Percentiles rank a stretch among this genome's conserved stretches.
These are phyloP conservation scores for Caenorhabditis tropicalis DNA, from an alignment of 1,140 invertebrate species.

Conservation along the genomic window DNA sequence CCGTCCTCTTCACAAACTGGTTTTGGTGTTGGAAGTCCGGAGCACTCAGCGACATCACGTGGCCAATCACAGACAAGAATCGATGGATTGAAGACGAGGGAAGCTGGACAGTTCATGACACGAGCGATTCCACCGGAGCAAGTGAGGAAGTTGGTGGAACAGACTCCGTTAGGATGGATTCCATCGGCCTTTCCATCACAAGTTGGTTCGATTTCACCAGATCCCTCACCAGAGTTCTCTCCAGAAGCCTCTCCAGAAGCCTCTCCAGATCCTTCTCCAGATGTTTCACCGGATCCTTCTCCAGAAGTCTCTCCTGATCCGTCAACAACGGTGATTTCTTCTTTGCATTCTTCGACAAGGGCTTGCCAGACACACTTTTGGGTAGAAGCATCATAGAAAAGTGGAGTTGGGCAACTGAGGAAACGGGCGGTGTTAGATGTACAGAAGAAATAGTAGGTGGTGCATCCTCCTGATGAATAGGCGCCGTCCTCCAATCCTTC, in stretches of 20 bases:
- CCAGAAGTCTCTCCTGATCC: background rate
- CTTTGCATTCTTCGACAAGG: slow-evolving; percentile 3
- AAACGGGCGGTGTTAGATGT: background rate
- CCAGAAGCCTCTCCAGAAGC: background rate
- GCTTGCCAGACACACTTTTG: slow-evolving; percentile 23
- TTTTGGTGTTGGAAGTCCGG: background rate
- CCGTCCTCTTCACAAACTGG: slow-evolving; percentile 31
- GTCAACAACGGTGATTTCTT: background rate
- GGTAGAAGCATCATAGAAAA: background rate
- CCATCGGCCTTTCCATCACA: slow-evolving; percentile 16
- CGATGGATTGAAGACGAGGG: background rate
- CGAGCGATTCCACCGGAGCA: slow-evolving; percentile 29
- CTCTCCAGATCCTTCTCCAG: background rate
- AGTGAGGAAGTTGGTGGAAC: slow-evolving; percentile 14
- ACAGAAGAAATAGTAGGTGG: slow-evolving; percentile 36
- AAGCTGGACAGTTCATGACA: slow-evolving; percentile 19
- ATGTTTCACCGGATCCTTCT: background rate
- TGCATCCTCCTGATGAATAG: slow-evolving; percentile 14
- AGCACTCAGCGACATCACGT: slow-evolving; percentile 10
- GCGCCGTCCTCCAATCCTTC: background rate
- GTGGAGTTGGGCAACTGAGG: slow-evolving; percentile 28
- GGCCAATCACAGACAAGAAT: slow-evolving; percentile 25
- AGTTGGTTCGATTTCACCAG: background rate
- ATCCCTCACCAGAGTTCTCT: background rate
- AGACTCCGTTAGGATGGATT: slow-evolving; percentile 19